phyloP scores from a whole-genome alignment of 2,797 vertebrate species.

The Cryptoblepharus egeriae region DNA sequence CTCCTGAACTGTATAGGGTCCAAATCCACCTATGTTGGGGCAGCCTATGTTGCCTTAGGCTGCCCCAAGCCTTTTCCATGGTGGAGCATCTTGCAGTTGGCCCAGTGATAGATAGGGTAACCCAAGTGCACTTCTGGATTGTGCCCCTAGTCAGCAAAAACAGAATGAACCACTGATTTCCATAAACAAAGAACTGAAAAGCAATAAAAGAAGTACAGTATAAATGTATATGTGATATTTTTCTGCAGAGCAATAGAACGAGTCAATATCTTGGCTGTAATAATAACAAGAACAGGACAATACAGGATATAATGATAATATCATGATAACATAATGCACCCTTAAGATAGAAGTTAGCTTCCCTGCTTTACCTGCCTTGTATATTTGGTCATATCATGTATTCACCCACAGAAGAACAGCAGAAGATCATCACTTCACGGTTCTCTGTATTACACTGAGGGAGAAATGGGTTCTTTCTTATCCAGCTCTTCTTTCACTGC shows the following conservation, averaged over 20 bases:
- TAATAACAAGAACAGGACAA: neutral
- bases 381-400: neutral
- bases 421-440: neutral
- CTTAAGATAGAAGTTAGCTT: neutral
- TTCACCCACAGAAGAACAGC: neutral
- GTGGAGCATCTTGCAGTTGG: too few species aligned
- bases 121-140: too few species aligned
- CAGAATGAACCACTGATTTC: neutral
- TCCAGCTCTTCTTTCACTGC: slow-evolving; percentile 26
- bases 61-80: too few species aligned
- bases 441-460: neutral
- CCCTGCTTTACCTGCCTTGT: neutral
- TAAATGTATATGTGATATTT: neutral
- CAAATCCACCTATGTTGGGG: too few species aligned
- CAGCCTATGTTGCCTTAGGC: too few species aligned
- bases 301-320: neutral
- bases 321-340: neutral
- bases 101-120: too few species aligned
- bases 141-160: neutral
- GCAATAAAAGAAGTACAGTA: neutral
- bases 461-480: neutral
- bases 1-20: too few species aligned
- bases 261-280: neutral
- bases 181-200: neutral
- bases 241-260: neutral